Evolutionary conservation across 2,113 vertebrate species (phyloP), one percentile per base, ranked within the genome.

Genomic region (Crypturellus undulatus): DNA sequence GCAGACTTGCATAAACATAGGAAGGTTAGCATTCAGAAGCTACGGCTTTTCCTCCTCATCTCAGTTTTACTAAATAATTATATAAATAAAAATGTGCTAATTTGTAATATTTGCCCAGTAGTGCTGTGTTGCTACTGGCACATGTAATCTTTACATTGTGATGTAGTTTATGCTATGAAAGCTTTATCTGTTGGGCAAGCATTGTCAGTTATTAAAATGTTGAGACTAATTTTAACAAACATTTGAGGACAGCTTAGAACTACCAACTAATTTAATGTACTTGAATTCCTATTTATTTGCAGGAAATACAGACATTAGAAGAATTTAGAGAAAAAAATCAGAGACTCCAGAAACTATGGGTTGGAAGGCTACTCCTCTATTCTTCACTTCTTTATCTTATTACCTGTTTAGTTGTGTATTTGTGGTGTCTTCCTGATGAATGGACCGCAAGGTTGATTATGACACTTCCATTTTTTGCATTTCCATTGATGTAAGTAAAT

Each of bases 291-390:
- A 22, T 97, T 93, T 97, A 84, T 97, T 95, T 97, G 87, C 97
- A 99, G 99, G 98, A 99, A 92, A 98, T 99, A 90, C 98, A 99
- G 95, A 94, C 90, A 56, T 98, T 99, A 94, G 99, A 99, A 96
- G 99, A 99, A 96, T 99, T 99, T 84, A 98, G 98, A 95, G 99
- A 99, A 95, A 99, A 99, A 98, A 99, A 99, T 97, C 99, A 99
- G 93, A 99, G 98, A 94, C 98, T 99, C 96, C 97, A 99, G 96
- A 99, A 99, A 95, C 97, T 99, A 93, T 99, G 99, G 99, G 97
- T 99, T 77, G 98, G 99, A 97, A 98, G 99, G 70, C 98, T 99
- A 92, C 98, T 99, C 87, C 94, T 99, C 12, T 99, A 99, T 96
- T 99, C 99, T 6, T 98, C 97, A 36, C 19, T 99, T 72, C 97